Base-by-base conservation (phyloP, 2,113 vertebrate genomes). In the Seriola quinqueradiata region DNA sequence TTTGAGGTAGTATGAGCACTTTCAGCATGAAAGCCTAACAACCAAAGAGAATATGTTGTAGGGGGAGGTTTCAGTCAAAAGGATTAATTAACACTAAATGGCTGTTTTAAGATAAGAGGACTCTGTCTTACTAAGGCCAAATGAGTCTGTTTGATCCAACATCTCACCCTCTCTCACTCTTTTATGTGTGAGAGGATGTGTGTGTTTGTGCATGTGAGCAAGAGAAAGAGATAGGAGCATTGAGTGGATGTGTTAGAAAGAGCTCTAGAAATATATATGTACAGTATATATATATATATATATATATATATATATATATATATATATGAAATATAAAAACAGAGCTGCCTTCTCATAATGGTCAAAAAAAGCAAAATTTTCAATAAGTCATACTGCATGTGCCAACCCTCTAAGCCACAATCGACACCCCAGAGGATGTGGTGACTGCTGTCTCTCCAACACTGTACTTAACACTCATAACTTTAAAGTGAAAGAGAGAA, bases 31-130 rank as follows among this genome's bases (percentile, higher is more conserved):
- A 87, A 82, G 83, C 68, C 82, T 70, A 88, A 89, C 75, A 87
- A 87, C 36, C 82, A 89, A 86, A 87, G 86, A 81, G 83, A 84
- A 86, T 82, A 77, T 87, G 83, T 83, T 85, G 76, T 73, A 66
- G 52, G 61, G 75, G 87, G 87, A 85, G 86, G 85, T 90, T 93
- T 85, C 87, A 93, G 84, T 86, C 87, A 81, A 84, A 89, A 68
- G 87, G 90, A 92, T 92, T 92, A 92, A 93, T 92, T 90, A 92
- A 91, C 89, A 87, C 87, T 92, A 92, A 93, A 92, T 82, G 86
- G 69, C 86, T 87, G 84, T 89, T 90, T 90, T 79, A 86, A 91
- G 90, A 92, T 94, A 90, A 91, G 89, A 90, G 23, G 86, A 68
- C 57, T 86, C 82, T 79, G 86, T 88, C 71, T 81, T 70, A 81